These are phyloP conservation scores for Sinocyclocheilus rhinocerous DNA, from an alignment of 2,113 vertebrate genomes.

Conservation along the genomic window DNA sequence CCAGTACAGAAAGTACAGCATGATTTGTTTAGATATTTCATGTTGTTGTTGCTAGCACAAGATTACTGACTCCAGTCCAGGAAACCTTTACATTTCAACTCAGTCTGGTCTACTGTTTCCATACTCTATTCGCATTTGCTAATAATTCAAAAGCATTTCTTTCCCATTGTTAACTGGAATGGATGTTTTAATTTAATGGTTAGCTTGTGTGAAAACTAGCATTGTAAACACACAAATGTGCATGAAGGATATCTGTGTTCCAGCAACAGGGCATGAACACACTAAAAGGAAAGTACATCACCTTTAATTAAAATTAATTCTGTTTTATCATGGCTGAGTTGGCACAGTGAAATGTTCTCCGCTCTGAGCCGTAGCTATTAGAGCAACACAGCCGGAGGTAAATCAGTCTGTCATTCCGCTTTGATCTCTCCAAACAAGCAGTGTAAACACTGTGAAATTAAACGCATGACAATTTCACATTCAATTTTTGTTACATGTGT, in stretches of 20 bases:
- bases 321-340: conserved; percentile 64
- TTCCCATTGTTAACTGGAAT: not conserved
- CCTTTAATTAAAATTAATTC: conserved; percentile 57
- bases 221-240: conserved; percentile 2
- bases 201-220: not conserved
- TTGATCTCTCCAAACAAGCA: conserved; percentile 14
- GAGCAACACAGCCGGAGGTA: conserved; percentile 52
- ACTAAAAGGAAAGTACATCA: conserved; percentile 24
- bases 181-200: too few species aligned
- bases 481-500: not conserved
- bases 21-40: not conserved
- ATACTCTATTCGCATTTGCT: not conserved
- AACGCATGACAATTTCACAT: conserved; percentile 25
- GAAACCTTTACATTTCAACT: not conserved
- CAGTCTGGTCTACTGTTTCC: not conserved
- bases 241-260: conserved; percentile 9
- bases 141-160: not conserved
- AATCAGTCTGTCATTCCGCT: conserved; percentile 58
- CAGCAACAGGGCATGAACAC: not conserved
- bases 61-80: not conserved
- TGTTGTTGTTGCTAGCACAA: not conserved
- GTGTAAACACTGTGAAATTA: conserved; percentile 6
- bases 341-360: conserved; percentile 59
- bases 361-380: conserved; percentile 30
- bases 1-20: not conserved